Evolutionary conservation across 2,113 vertebrate genomes (phyloP), one percentile per base, ranked within the genome.

Genomic region (Sinocyclocheilus anshuiensis): DNA sequence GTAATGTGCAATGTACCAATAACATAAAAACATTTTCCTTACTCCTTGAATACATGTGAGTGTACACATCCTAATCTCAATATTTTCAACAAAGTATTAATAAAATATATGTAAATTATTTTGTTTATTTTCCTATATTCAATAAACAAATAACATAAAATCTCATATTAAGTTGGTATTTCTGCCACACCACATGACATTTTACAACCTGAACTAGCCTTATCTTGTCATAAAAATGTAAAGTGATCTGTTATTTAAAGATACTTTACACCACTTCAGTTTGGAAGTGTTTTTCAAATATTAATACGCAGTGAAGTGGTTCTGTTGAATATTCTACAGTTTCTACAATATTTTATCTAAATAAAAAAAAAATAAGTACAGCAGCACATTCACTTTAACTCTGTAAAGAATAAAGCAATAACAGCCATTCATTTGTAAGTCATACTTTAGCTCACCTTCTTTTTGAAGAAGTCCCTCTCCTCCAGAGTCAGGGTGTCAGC

Each of bases 401-500:
- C 11, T n/a, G 0, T 59, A 18, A 79, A 33, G 6, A 8, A 83
- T 42, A 61, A 20, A 81, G 18, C 1, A n/a, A 18, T 2, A 33
- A 69, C 65, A 69, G 9, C 2, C 15, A 8, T 33, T 33, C 2
- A 33, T 69, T 26, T 69, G 39, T 45, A 42, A 22, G 20, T 74
- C 71, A 45, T 48, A 71, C 8, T 71, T 20, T 36, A 20, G 53
- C 87, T 90, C 90, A 99, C 98, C 96, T 97, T 95, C 84, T 97
- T 96, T 86, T 99, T 99, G 93, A 99, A 99, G 94, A 97, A 96
- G 91, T 98, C 97, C 84, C 98, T 96, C 94, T 99, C 98, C 90
- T 99, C 98, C 94, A 99, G 94, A 53, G 98, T 99, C 88, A 99
- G 92, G 0, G 98, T 99, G 91, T 99, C 98, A 0, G 98, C 98